Percentiles rank a stretch among this genome's conserved stretches.
phyloP scores from a whole-genome alignment of 2,888 invertebrate genomes.

The Nezara viridula region DNA sequence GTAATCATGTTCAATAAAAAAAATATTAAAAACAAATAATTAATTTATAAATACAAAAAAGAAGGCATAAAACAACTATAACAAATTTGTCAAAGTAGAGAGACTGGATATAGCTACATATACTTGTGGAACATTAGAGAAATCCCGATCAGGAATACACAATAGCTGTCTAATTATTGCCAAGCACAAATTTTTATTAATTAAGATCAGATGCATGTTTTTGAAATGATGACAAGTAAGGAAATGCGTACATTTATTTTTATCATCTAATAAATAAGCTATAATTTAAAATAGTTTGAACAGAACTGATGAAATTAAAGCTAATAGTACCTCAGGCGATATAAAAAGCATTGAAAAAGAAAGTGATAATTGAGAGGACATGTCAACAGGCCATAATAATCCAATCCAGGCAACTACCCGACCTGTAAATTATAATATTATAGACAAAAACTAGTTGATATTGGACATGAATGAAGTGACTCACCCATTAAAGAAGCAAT shows the following conservation, averaged over 20 bases:
- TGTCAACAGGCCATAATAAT: constrained; percentile 10
- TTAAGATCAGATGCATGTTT: not conserved
- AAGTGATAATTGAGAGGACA: not conserved
- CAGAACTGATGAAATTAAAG: not conserved
- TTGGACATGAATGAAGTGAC: not conserved
- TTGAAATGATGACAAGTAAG: not conserved
- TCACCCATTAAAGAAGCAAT: not conserved
- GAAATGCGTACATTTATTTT: not conserved
- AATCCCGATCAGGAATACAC: not conserved
- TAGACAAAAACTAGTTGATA: not conserved
- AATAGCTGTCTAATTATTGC: not conserved
- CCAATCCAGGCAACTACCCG: not conserved
- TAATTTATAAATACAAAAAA: too few species aligned
- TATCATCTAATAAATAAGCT: not conserved
- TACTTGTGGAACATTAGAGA: not conserved
- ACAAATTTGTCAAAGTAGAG: not conserved
- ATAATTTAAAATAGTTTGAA: not conserved
- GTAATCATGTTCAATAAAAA: not conserved
- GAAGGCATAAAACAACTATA: not conserved
- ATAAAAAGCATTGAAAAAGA: not conserved
- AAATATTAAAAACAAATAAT: too few species aligned
- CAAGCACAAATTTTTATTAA: not conserved
- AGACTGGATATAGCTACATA: not conserved
- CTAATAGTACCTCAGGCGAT: not conserved
- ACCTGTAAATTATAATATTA: not conserved